A percentile compares a stretch with the other conserved stretches of the same genome.
Evolutionary conservation across 2,113 vertebrate species (phyloP).

Genomic region (Phrynosoma blainvillii): DNA sequence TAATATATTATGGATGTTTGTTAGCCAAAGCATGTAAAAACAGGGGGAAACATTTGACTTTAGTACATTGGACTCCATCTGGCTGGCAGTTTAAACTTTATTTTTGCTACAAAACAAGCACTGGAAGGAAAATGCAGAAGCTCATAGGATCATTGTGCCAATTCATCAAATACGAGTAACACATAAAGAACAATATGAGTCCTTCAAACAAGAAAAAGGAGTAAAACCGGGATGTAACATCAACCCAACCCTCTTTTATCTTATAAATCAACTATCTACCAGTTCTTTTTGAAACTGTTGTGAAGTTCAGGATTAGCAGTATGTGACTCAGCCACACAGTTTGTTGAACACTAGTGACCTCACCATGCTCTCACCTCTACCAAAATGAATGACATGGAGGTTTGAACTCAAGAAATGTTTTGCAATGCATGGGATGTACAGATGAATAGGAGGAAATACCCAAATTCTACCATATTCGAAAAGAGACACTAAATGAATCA

Average conservation of each 20-base stretch:
- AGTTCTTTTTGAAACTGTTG: constrained; percentile 19
- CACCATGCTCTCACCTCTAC: not conserved
- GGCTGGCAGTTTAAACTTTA: not conserved
- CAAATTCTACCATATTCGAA: not conserved
- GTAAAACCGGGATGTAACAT: constrained; percentile 32
- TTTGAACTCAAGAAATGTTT: not conserved
- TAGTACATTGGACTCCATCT: constrained; percentile 9
- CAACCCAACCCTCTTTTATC: constrained; percentile 41
- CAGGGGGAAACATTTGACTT: not conserved
- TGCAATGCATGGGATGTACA: not conserved
- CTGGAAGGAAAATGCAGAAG: not conserved
- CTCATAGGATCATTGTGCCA: constrained; percentile 3
- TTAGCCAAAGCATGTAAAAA: constrained; percentile 1
- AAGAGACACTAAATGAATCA: not conserved
- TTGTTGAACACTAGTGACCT: constrained; percentile 13
- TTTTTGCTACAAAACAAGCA: constrained; percentile 8
- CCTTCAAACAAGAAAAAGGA: constrained; percentile 42
- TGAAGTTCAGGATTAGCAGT: constrained; percentile 28
- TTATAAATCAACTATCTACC: constrained; percentile 38
- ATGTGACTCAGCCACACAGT: constrained; percentile 25
- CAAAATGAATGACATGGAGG: not conserved
- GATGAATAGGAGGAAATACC: not conserved
- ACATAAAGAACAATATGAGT: constrained; percentile 6
- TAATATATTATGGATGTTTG: not conserved
- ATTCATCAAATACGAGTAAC: constrained; percentile 15